A percentile compares a stretch with the other conserved stretches of the same genome.
phyloP scores from a whole-genome alignment of 2,113 vertebrate genomes.

The Tyto alba region DNA sequence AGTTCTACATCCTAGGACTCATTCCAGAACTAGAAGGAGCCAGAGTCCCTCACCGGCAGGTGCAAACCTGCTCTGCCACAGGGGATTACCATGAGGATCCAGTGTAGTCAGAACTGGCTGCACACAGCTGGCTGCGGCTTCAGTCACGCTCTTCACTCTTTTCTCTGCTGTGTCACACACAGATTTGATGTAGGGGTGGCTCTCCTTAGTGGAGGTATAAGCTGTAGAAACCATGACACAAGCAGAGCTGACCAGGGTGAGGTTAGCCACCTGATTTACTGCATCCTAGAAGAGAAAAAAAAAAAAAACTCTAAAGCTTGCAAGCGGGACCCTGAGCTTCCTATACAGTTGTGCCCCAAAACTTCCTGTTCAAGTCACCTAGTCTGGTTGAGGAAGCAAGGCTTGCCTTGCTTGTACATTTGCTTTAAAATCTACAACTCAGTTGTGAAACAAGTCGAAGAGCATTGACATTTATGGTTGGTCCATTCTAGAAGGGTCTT shows the following conservation, averaged over 20 bases:
- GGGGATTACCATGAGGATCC: conserved; percentile 82
- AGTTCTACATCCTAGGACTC: not conserved
- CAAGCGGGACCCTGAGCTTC: accelerated
- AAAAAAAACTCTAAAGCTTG: too few species aligned
- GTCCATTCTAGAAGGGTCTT: not conserved
- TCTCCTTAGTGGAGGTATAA: conserved; percentile 82
- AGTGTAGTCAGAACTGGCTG: conserved; percentile 82
- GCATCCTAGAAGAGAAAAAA: conserved; percentile 45
- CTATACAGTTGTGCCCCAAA: too few species aligned
- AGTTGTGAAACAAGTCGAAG: not conserved
- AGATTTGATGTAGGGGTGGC: conserved; percentile 75
- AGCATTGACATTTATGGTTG: not conserved
- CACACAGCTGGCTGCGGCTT: conserved; percentile 67
- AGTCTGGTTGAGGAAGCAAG: not conserved
- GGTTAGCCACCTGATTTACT: conserved; percentile 68
- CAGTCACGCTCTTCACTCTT: not conserved
- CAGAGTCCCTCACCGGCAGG: not conserved
- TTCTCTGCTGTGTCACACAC: conserved; percentile 79
- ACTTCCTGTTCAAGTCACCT: not conserved
- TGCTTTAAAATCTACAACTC: not conserved
- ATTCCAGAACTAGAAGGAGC: not conserved
- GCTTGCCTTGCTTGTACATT: not conserved
- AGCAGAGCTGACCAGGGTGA: conserved; percentile 81
- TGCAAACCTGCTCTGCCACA: not conserved
- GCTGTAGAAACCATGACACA: conserved; percentile 71